These are phyloP conservation scores for Passer montanus DNA, from an alignment of 2,113 vertebrate species.

Conservation along the genomic window DNA sequence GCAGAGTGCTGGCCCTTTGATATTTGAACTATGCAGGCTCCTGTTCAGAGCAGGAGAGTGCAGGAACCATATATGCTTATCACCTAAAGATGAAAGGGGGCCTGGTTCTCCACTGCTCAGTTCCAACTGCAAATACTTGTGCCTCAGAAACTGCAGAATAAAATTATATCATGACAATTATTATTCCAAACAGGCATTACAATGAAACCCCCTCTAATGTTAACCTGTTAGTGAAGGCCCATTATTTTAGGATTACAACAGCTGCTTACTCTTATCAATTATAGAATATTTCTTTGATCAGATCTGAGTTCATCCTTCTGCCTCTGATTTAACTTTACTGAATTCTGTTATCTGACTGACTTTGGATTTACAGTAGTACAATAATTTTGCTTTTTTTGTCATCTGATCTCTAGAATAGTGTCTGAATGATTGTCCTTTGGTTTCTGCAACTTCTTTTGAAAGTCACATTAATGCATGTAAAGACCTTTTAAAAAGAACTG, in stretches of 20 bases:
- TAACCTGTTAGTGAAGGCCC: background rate
- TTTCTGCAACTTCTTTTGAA: slow-evolving; percentile 62
- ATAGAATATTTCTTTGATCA: background rate
- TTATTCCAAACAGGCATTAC: background rate
- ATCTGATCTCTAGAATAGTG: slow-evolving; percentile 33
- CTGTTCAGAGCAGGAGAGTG: background rate
- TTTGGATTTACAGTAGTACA: background rate
- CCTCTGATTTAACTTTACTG: background rate
- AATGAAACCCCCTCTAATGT: background rate
- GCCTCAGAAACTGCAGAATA: background rate
- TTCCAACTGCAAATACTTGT: background rate
- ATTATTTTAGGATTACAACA: background rate
- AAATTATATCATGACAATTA: background rate
- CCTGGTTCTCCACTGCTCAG: background rate
- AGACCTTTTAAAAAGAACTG: slow-evolving; percentile 62
- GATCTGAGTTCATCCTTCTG: background rate
- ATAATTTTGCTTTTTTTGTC: slow-evolving; percentile 39
- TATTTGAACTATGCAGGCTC: background rate
- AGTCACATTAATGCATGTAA: slow-evolving; percentile 54
- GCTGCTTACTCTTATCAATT: background rate
- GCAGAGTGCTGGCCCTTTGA: background rate
- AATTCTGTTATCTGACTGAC: background rate
- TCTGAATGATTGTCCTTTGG: slow-evolving; percentile 37
- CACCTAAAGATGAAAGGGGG: background rate
- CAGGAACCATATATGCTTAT: background rate